phyloP scores from a whole-genome alignment of 1,140 invertebrate species.

The Mactra quadrangularis region DNA sequence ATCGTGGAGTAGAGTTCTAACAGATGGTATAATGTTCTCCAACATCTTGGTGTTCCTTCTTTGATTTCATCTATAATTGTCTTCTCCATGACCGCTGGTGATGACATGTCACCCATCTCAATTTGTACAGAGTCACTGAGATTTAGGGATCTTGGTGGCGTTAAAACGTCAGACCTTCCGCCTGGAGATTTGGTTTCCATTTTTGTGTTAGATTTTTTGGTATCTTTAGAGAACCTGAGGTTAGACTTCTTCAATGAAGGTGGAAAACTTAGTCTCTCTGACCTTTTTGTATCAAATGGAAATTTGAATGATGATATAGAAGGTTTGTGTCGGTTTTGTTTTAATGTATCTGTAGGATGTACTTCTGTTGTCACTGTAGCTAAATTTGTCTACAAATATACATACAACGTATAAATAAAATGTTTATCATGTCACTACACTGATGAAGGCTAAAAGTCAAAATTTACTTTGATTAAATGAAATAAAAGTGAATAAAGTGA shows the following conservation, averaged over 20 bases:
- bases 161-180: conserved; percentile 66
- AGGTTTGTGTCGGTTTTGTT: conserved; percentile 25
- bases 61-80: conserved; percentile 84
- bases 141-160: conserved; percentile 79
- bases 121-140: conserved; percentile 82
- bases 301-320: conserved; percentile 54
- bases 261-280: conserved; percentile 56
- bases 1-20: conserved; percentile 96
- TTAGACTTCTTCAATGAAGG: conserved; percentile 59
- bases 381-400: conserved; percentile 44
- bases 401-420: too few relatives aligned
- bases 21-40: conserved; percentile 96
- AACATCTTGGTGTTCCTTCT: conserved; percentile 91
- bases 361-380: conserved; percentile 18
- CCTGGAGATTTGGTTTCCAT: conserved; percentile 47
- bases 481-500: too few relatives aligned
- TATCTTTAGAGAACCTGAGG: conserved; percentile 64
- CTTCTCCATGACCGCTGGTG: conserved; percentile 81
- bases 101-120: conserved; percentile 82
- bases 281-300: conserved; percentile 61
- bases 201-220: conserved; percentile 53
- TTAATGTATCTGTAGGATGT: conserved; percentile 5
- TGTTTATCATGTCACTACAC: not conserved
- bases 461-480: too few relatives aligned
- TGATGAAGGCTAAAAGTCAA: not conserved